Evolutionary conservation across 2,888 invertebrate genomes (phyloP).

Genomic region (Meiosimyza decipiens): DNA sequence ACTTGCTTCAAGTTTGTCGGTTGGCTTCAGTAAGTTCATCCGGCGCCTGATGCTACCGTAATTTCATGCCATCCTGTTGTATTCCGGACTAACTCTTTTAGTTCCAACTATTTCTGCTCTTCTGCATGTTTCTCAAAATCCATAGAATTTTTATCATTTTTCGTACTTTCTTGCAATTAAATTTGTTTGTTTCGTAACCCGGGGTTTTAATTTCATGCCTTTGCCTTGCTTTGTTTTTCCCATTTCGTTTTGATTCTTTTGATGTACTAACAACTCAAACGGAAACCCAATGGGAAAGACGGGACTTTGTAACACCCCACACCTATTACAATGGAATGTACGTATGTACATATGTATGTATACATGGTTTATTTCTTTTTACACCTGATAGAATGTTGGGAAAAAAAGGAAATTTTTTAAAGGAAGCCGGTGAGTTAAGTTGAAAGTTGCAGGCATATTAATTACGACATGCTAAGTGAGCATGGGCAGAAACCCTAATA

Average conservation of each 20-base stretch:
- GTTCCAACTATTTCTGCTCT: background rate
- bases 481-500: too few relatives aligned
- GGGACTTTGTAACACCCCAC: too few relatives aligned
- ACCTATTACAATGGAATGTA: too few relatives aligned
- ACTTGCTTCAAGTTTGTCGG: constrained; percentile 10
- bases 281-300: too few relatives aligned
- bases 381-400: too few relatives aligned
- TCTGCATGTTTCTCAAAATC: background rate
- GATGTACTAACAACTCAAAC: background rate
- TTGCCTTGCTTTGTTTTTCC: background rate
- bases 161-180: constrained; percentile 16
- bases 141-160: constrained; percentile 5
- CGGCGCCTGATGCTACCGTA: background rate
- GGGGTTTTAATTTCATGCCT: constrained; percentile 1
- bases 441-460: too few relatives aligned
- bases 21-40: background rate
- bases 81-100: too few relatives aligned
- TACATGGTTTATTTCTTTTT: too few relatives aligned
- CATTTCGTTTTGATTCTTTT: background rate
- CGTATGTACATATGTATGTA: too few relatives aligned
- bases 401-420: too few relatives aligned
- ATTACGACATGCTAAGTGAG: too few relatives aligned
- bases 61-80: constrained; percentile 8
- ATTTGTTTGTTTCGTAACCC: background rate
- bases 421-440: too few relatives aligned